Percentiles rank a stretch among this genome's conserved stretches.
These are phyloP conservation scores for Chalcosyrphus nemorum DNA, from an alignment of 2,888 invertebrate genomes.

Conservation along the genomic window DNA sequence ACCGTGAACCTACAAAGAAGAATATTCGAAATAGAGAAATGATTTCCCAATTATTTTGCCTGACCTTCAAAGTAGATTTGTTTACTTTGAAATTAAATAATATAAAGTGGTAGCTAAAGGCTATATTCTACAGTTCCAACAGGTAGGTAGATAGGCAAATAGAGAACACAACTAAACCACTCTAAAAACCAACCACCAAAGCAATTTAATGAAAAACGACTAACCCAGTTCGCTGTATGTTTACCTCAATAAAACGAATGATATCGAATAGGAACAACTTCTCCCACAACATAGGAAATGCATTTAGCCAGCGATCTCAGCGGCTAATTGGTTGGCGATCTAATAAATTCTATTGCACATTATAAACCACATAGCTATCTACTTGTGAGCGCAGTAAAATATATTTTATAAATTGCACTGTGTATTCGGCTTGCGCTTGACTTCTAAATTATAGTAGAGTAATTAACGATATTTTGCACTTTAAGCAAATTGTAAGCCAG, in stretches of 20 bases:
- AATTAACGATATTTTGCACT: constrained; percentile 51
- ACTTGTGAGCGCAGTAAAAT: no score
- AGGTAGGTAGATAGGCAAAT: no score
- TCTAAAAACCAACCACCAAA: background rate
- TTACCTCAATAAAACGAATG: background rate
- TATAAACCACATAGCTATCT: constrained; percentile 1
- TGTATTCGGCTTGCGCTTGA: background rate
- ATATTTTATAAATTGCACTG: background rate
- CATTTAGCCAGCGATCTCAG: constrained; percentile 20
- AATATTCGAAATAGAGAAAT: background rate
- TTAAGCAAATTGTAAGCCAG: constrained; percentile 38
- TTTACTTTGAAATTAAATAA: background rate
- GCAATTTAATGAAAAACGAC: background rate
- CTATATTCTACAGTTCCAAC: background rate
- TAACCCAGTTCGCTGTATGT: background rate
- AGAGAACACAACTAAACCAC: background rate
- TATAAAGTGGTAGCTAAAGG: background rate
- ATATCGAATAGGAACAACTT: constrained; percentile 2
- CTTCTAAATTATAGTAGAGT: background rate
- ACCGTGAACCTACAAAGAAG: no score
- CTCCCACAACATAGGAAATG: constrained; percentile 57
- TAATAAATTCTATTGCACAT: constrained; percentile 28
- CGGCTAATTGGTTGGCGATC: background rate
- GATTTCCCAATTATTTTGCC: background rate
- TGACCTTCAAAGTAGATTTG: background rate